phyloP scores from a whole-genome alignment of 2,888 invertebrate species.

The Cecidostiba fungosa region DNA sequence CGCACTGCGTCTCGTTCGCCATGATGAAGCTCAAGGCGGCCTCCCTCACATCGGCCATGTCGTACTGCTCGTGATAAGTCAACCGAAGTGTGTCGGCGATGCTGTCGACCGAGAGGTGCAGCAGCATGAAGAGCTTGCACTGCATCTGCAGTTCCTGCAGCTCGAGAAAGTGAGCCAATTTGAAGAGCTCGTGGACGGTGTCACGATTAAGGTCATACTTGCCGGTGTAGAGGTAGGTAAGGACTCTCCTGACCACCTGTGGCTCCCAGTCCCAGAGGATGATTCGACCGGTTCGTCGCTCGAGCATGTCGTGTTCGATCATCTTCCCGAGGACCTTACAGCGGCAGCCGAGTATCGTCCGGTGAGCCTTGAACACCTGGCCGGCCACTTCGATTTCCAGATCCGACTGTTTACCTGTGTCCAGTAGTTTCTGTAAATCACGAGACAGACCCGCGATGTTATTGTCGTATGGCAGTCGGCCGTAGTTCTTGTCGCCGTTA shows the following conservation, averaged over 20 bases:
- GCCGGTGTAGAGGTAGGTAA: not conserved
- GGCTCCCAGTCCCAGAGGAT: not conserved
- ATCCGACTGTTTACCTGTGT: not conserved
- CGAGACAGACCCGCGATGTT: not conserved
- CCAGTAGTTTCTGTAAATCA: not conserved
- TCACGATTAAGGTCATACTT: not conserved
- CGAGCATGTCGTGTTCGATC: conserved; percentile 6
- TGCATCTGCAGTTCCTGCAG: not conserved
- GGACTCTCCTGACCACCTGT: not conserved
- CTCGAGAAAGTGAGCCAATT: not conserved
- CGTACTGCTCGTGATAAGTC: not conserved
- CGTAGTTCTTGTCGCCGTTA: not conserved
- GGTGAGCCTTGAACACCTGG: not conserved
- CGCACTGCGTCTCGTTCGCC: not conserved
- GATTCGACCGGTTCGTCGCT: not conserved
- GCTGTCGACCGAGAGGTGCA: not conserved
- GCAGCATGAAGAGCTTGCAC: not conserved
- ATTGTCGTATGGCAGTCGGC: not conserved
- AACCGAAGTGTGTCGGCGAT: not conserved
- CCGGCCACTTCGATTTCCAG: not conserved
- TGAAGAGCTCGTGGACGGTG: not conserved
- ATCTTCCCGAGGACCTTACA: not conserved
- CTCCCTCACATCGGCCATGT: not conserved
- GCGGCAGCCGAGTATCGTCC: not conserved
- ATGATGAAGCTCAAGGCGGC: not conserved